Evolutionary conservation across 2,797 vertebrate species (phyloP).

Genomic region (Bufotes viridis): DNA sequence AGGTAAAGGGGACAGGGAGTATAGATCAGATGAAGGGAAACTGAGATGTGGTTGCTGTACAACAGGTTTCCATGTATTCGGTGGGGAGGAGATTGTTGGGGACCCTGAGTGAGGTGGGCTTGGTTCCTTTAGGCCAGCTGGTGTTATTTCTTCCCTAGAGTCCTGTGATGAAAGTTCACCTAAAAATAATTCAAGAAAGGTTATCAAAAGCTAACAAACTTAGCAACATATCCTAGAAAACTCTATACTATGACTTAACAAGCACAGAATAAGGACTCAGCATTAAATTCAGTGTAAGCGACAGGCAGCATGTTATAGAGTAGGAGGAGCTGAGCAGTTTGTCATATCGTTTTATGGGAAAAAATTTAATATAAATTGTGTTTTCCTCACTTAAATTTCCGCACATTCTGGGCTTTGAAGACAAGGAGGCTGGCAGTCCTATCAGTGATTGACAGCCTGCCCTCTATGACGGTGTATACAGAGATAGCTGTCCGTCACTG

Average conservation of each 20-base stretch:
- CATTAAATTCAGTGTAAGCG: not conserved
- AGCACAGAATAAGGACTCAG: not conserved
- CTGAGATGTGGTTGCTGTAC: slow-evolving; percentile 51
- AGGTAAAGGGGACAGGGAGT: slow-evolving; percentile 52
- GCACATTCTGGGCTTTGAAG: too few species aligned
- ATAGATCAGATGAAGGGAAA: slow-evolving; percentile 56
- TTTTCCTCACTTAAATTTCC: too few species aligned
- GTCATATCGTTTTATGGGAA: too few species aligned
- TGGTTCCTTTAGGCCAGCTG: slow-evolving; percentile 49
- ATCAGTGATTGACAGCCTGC: too few species aligned
- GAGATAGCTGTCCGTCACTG: too few species aligned
- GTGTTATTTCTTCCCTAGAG: slow-evolving; percentile 65
- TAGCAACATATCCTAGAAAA: not conserved
- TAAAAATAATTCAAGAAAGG: slow-evolving; percentile 65
- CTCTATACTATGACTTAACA: not conserved
- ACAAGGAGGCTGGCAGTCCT: too few species aligned
- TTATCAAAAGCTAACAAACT: not conserved
- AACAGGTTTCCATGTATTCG: slow-evolving; percentile 66
- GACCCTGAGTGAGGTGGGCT: slow-evolving; percentile 68
- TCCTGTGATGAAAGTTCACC: slow-evolving; percentile 71
- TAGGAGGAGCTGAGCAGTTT: too few species aligned
- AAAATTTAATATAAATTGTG: too few species aligned
- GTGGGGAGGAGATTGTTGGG: slow-evolving; percentile 61
- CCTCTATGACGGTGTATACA: too few species aligned
- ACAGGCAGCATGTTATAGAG: too few species aligned